Evolutionary conservation across 2,888 invertebrate genomes (phyloP).

Genomic region (Ryuthela nishihirai): DNA sequence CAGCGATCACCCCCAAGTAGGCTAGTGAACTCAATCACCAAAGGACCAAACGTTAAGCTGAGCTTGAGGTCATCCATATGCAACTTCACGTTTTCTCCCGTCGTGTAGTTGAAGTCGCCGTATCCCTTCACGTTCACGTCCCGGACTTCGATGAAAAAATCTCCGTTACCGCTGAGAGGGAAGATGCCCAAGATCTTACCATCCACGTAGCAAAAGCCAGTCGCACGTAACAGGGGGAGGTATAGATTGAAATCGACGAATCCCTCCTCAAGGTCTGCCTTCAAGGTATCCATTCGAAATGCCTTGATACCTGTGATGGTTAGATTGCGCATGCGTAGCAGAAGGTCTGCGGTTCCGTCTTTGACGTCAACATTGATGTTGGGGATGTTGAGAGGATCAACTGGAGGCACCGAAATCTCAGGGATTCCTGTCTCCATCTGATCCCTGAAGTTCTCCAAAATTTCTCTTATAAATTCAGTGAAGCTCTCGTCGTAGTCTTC

Average conservation of each 20-base stretch:
- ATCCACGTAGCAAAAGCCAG: slow-evolving; percentile 27
- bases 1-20: slow-evolving; percentile 23
- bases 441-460: slow-evolving; percentile 32
- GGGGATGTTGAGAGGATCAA: slow-evolving; percentile 22
- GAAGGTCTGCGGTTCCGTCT: slow-evolving; percentile 14
- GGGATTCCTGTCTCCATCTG: slow-evolving; percentile 29
- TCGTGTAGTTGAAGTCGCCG: slow-evolving; percentile 9
- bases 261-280: slow-evolving; percentile 24
- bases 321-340: slow-evolving; percentile 17
- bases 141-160: slow-evolving; percentile 14
- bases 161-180: slow-evolving; percentile 19
- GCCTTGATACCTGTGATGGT: slow-evolving; percentile 16
- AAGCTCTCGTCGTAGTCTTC: slow-evolving; percentile 28
- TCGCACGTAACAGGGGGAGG: slow-evolving; percentile 11
- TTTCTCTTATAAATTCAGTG: slow-evolving; percentile 13
- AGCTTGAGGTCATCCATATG: slow-evolving; percentile 24
- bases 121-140: slow-evolving; percentile 7
- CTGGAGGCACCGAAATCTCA: slow-evolving; percentile 21
- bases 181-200: slow-evolving; percentile 29
- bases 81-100: slow-evolving; percentile 1
- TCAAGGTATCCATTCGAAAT: slow-evolving; percentile 9
- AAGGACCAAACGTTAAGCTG: slow-evolving; percentile 10
- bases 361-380: slow-evolving; percentile 24
- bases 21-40: slow-evolving; percentile 18
- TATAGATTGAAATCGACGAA: slow-evolving; percentile 24